These are phyloP conservation scores for Pteropus rufus DNA, from an alignment of 2,797 vertebrate species.

Conservation along the genomic window DNA sequence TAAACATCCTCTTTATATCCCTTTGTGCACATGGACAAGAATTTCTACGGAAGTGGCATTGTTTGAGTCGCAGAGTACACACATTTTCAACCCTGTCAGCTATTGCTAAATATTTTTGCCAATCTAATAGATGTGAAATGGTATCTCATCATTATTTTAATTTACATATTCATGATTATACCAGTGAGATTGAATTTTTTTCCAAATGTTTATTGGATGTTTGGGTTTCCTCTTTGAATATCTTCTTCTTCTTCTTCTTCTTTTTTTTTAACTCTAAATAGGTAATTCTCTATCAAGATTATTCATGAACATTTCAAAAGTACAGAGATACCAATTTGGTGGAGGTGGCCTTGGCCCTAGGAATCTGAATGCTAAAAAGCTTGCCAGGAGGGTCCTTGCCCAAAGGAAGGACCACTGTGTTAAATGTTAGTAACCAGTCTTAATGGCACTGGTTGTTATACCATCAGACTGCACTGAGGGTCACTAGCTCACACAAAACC, in stretches of 20 bases:
- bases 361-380: neutral
- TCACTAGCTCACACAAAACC: neutral
- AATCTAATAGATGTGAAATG: neutral
- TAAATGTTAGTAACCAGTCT: neutral
- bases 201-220: neutral
- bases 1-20: neutral
- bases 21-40: neutral
- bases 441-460: neutral
- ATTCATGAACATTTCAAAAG: neutral
- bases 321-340: neutral
- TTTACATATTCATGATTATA: neutral
- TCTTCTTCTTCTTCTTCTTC: neutral
- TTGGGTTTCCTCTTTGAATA: constrained; percentile 9
- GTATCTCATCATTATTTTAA: neutral
- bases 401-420: neutral
- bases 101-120: neutral
- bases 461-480: neutral
- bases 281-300: neutral
- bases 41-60: neutral
- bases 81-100: neutral
- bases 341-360: neutral
- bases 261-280: neutral
- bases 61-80: neutral
- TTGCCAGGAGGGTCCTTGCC: neutral
- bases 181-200: neutral